Conservation (phyloP, 2,797 vertebrate genomes). For the Euthynnus affinis region DNA sequence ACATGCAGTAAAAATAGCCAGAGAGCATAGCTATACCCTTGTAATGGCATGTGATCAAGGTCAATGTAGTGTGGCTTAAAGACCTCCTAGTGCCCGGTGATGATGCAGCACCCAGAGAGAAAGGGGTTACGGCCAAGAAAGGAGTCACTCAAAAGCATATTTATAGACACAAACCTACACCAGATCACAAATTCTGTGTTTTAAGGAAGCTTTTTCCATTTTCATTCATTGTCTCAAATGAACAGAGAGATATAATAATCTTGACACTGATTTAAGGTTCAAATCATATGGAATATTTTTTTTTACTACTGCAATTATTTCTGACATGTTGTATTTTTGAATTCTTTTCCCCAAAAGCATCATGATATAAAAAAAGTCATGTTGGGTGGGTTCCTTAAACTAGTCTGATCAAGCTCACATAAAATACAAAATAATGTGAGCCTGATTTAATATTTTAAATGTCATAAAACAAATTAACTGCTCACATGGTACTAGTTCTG, state of each 20-base stretch:
- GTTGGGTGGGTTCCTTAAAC: background rate
- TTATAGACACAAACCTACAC: background rate
- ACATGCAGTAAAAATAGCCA: slow-evolving; percentile 68
- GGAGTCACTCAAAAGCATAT: background rate
- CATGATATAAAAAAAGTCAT: background rate
- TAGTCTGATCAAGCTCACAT: too few relatives aligned
- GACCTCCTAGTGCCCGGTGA: slow-evolving; percentile 28
- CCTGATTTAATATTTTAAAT: background rate
- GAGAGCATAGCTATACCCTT: slow-evolving; percentile 30
- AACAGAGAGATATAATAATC: too few relatives aligned
- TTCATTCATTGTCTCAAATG: too few relatives aligned
- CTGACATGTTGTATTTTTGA: background rate
- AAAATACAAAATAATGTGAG: too few relatives aligned
- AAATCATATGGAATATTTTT: background rate
- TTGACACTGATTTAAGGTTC: background rate
- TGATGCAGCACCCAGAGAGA: slow-evolving; percentile 18
- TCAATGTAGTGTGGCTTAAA: slow-evolving; percentile 49
- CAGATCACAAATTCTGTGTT: background rate
- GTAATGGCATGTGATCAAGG: slow-evolving; percentile 64
- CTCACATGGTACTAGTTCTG: background rate
- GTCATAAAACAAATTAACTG: background rate
- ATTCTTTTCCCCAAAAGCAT: background rate
- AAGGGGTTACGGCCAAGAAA: background rate
- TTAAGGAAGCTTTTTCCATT: background rate
- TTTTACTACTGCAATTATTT: background rate